Base-by-base conservation (phyloP, 1,140 invertebrate species). In the Cyclargus thomasi region DNA sequence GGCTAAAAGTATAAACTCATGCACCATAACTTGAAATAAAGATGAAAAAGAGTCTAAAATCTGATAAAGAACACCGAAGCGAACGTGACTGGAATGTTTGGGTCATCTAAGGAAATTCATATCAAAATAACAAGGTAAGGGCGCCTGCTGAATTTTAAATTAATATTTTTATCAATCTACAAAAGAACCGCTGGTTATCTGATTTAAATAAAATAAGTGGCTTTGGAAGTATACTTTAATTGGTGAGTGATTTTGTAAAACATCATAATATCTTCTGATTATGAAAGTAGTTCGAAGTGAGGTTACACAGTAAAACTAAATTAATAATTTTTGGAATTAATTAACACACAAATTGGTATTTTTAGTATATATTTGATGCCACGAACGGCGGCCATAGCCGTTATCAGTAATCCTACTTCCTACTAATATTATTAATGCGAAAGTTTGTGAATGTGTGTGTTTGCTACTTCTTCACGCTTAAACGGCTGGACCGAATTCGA, bases 141-240 rank as follows among this genome's bases (percentile, higher is more conserved):
- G 69, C 76, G 77, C 71, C 65, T 36, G 72, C 74, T 73, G 85
- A 87, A 87, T 87, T 78, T 77, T 72, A 84, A 86, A 85, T 76
- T 75, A 68, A 70, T 66, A 74, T 70, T 70, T 74, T 74, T 71
- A 69, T 72, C 65, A 74, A 67, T 71, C 67, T 68, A 74, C 71
- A 71, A 71, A 74, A 63, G 67, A 22, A 67, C 67, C 64, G 67
- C 62, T 23, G 20, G 23, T 63, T 66, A 66, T 67, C 47, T 39
- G 53, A 67, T 47, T 47, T 47, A 47, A 47, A 47, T 47, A 47
- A 47, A 47, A 47, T 47, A 47, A 47, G 39, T 47, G 39, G 39
- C 14, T 47, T 47, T 47, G 29, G 29, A 8, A 47, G 39, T 47
- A 47, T 1, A 47, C 10, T 47, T 47, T 47, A 47, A 47, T 47